phyloP scores from a whole-genome alignment of 2,113 vertebrate species.

The Rhinoderma darwinii region DNA sequence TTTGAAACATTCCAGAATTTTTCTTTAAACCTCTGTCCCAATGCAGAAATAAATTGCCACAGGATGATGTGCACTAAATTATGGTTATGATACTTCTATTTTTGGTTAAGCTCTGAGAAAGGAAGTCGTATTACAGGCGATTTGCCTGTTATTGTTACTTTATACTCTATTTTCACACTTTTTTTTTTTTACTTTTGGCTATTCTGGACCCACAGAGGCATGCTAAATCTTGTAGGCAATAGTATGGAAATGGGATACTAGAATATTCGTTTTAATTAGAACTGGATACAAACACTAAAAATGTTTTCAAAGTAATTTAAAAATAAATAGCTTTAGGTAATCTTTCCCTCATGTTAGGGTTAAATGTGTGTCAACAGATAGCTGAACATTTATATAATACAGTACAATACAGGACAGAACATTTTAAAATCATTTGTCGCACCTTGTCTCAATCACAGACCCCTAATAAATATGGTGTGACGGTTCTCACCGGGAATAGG shows the following conservation, averaged over 20 bases:
- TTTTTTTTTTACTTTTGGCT: neutral
- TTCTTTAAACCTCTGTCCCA: conserved; percentile 40
- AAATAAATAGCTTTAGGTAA: neutral
- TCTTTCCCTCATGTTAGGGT: neutral
- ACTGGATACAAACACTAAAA: neutral
- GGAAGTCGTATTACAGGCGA: neutral
- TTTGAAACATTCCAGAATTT: conserved; percentile 21
- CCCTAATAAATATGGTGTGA: no score
- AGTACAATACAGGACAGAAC: neutral
- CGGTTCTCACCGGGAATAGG: no score
- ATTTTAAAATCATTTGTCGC: neutral
- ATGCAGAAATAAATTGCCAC: conserved; percentile 24
- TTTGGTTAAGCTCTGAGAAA: no score
- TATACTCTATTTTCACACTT: neutral
- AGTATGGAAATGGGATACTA: neutral
- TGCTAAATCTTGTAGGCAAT: neutral
- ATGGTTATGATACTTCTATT: neutral
- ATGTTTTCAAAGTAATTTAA: neutral
- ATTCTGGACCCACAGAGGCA: neutral
- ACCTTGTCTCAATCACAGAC: no score
- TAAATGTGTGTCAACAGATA: neutral
- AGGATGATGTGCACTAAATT: conserved; percentile 5
- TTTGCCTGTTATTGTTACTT: conserved; percentile 7
- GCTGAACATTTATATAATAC: neutral
- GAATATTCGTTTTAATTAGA: neutral